A percentile compares a stretch with the other conserved stretches of the same genome.
Evolutionary conservation across 2,888 invertebrate genomes (phyloP).

Genomic region (Parapristionchus giblindavisi): DNA sequence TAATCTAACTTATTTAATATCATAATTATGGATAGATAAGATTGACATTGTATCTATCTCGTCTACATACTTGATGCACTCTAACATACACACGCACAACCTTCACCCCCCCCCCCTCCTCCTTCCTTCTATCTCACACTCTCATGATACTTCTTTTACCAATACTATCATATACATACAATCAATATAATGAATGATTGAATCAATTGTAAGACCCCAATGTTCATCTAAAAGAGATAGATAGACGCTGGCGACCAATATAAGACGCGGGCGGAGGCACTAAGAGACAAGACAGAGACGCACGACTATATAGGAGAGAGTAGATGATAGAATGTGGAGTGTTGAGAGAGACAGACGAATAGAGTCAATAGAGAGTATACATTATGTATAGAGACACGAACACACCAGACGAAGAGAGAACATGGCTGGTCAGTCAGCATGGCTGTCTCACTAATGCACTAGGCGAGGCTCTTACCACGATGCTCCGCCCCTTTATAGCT

Average conservation of each 20-base stretch:
- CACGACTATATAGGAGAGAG: constrained; percentile 6
- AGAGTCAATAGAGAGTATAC: constrained; percentile 15
- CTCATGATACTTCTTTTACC: neutral
- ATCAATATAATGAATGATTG: neutral
- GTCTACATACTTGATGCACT: too few species aligned
- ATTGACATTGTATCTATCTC: too few species aligned
- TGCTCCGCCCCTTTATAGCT: constrained; percentile 11
- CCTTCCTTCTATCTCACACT: neutral
- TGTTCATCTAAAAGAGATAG: neutral
- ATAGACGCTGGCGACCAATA: neutral
- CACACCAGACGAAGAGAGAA: neutral
- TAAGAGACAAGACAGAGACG: neutral
- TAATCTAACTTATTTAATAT: too few species aligned
- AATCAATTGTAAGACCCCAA: constrained; percentile 1
- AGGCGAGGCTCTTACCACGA: constrained; percentile 23
- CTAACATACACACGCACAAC: too few species aligned
- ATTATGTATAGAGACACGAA: neutral
- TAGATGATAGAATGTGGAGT: neutral
- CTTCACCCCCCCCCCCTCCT: too few species aligned
- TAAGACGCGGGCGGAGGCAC: neutral
- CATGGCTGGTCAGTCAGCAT: constrained; percentile 34
- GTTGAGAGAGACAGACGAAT: constrained; percentile 25
- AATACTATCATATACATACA: neutral
- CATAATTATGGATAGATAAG: too few species aligned
- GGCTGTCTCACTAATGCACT: constrained; percentile 27